These are phyloP conservation scores for Psephotus haematonotus DNA, from an alignment of 2,113 vertebrate genomes.

Conservation along the genomic window DNA sequence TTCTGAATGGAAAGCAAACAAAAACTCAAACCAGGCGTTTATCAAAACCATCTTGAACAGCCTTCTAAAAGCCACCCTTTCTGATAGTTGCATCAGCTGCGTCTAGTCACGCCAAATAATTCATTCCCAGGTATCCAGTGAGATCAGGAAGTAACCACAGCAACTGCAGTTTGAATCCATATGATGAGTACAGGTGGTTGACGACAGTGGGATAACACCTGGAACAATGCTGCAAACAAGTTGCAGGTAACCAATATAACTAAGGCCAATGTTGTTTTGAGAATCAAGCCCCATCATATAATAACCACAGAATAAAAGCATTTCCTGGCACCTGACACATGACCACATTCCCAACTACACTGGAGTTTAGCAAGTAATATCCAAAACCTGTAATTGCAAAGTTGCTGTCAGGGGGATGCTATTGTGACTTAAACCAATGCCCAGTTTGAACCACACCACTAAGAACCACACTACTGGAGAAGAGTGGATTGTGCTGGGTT, in stretches of 20 bases:
- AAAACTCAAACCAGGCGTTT: background rate
- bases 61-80: background rate
- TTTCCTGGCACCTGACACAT: background rate
- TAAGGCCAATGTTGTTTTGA: background rate
- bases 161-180: background rate
- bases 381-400: rapidly evolving
- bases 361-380: background rate
- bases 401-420: background rate
- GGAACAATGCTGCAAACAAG: background rate
- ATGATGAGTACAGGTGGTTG: background rate
- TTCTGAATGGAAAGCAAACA: slow-evolving; percentile 9
- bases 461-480: background rate
- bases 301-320: background rate
- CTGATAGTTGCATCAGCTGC: background rate
- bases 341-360: rapidly evolving
- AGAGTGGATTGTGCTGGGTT: background rate
- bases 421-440: background rate
- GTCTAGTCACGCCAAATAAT: background rate
- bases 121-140: background rate
- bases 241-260: background rate
- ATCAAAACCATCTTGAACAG: slow-evolving; percentile 5
- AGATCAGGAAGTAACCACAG: background rate
- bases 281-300: background rate
- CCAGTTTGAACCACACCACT: background rate
- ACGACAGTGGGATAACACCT: background rate